phyloP scores from a whole-genome alignment of 2,888 invertebrate species.

The Mallateleia sp. region DNA sequence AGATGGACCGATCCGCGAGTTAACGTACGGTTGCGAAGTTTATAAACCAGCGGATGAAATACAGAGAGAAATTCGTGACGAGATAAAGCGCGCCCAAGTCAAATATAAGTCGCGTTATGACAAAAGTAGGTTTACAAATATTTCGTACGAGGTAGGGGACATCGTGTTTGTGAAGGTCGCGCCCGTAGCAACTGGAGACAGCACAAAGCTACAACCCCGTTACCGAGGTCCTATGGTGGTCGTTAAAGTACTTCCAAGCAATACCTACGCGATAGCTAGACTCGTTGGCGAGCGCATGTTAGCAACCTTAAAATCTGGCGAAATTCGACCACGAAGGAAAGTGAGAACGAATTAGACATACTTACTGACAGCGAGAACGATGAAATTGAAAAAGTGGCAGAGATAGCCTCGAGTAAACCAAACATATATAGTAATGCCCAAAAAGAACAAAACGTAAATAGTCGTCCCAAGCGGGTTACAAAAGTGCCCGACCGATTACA shows the following conservation, averaged over 20 bases:
- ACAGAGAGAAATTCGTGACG: slow-evolving; percentile 15
- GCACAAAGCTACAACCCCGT: background rate
- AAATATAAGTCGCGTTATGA: slow-evolving; percentile 27
- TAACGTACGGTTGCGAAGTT: slow-evolving; percentile 6
- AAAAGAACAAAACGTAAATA: too few relatives aligned
- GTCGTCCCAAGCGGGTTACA: too few relatives aligned
- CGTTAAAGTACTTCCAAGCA: background rate
- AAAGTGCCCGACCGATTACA: too few relatives aligned
- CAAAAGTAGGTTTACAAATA: background rate
- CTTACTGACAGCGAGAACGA: too few relatives aligned
- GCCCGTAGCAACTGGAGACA: background rate
- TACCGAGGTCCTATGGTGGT: slow-evolving; percentile 7
- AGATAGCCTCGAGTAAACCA: too few relatives aligned
- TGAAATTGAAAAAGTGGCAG: too few relatives aligned
- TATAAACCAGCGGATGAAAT: background rate
- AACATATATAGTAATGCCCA: too few relatives aligned
- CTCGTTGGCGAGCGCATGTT: background rate
- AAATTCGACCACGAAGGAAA: too few relatives aligned
- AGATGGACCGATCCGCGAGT: background rate
- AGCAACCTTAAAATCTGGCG: slow-evolving; percentile 3
- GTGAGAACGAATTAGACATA: too few relatives aligned
- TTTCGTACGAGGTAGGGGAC: background rate
- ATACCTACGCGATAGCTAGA: slow-evolving; percentile 4
- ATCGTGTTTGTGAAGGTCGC: background rate
- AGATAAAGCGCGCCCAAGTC: background rate